Base-by-base conservation (phyloP, 2,888 invertebrate genomes). In the Pandemis heparana region DNA sequence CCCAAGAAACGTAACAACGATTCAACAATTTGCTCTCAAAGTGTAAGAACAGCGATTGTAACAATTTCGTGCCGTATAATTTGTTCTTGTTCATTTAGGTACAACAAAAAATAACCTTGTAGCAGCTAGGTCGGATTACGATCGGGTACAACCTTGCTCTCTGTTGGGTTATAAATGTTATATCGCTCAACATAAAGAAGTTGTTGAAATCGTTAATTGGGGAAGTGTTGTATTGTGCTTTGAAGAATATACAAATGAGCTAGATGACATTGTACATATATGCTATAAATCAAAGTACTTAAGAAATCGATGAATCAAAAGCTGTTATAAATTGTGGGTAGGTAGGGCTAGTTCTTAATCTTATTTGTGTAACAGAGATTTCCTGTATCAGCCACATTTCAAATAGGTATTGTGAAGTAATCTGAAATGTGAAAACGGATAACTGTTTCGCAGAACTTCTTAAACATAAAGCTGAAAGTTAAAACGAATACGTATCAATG, bases 51-150 rank as follows among this genome's bases (percentile, higher is more conserved):
- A 65, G 48, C 65, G 61, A 61, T 61, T 71, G 65, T 71, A 56
- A 62, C 71, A 64, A 70, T 61, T 69, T 68, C 67, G 67, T 75
- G 68, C 63, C 69, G 46, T 71, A 69, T 69, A 75, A 76, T 78
- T 75, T 77, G 79, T 78, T 81, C 84, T 80, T 79, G 85, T 77
- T 80, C 77, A 81, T 78, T 76, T 80, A 85, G 81, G 83, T 85
- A 86, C 81, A 79, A 79, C 79, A 81, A 80, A 80, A 78, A 75
- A 75, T 74, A 82, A 79, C 89, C 88, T 89, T 89, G 87, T 80
- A 70, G 75, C 76, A 81, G 81, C 81, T 78, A 77, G 76, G 78
- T 74, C 65, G 70, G 60, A 69, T 65, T 74, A 70, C 64, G 53
- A 65, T 74, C 64, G 39, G 39, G 23, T 53, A 69, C 64, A 65